These are phyloP conservation scores for Ammodytes dubius DNA, from an alignment of 2,113 vertebrate species.

Conservation along the genomic window DNA sequence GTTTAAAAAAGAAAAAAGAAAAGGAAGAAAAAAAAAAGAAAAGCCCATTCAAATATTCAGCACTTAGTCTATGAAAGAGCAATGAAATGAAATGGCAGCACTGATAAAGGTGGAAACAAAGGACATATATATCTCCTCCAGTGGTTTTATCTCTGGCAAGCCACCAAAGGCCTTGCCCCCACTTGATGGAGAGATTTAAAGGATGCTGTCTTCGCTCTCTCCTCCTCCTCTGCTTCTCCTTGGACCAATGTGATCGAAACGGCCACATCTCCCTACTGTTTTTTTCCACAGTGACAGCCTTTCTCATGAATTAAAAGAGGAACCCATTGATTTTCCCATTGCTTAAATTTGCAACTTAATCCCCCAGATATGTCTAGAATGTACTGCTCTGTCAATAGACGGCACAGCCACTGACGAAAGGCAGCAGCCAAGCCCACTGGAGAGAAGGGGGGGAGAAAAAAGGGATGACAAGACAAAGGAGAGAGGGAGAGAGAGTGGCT, in stretches of 20 bases:
- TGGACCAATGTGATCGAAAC: slow-evolving; percentile 75
- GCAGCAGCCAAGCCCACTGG: slow-evolving; percentile 35
- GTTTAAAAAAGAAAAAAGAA: neutral
- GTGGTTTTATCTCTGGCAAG: slow-evolving; percentile 61
- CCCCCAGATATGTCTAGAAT: slow-evolving; percentile 79
- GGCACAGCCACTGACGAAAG: slow-evolving; percentile 59
- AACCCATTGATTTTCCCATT: slow-evolving; percentile 84
- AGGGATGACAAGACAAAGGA: slow-evolving; percentile 73
- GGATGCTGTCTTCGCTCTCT: slow-evolving; percentile 59
- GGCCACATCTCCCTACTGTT: slow-evolving; percentile 69
- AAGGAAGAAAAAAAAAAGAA: slow-evolving; percentile 39
- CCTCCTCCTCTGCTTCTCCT: slow-evolving; percentile 55
- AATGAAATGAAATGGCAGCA: slow-evolving; percentile 17
- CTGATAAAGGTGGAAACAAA: slow-evolving; percentile 54
- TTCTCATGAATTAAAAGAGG: slow-evolving; percentile 85
- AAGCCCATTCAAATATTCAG: slow-evolving; percentile 32
- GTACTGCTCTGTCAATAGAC: slow-evolving; percentile 78
- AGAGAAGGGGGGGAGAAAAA: slow-evolving; percentile 37
- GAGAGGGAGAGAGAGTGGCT: slow-evolving; percentile 33
- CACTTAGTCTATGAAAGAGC: slow-evolving; percentile 18
- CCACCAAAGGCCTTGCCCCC: slow-evolving; percentile 41
- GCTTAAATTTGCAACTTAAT: slow-evolving; percentile 84
- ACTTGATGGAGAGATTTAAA: slow-evolving; percentile 78
- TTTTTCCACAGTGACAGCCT: slow-evolving; percentile 73
- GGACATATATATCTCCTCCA: slow-evolving; percentile 43